phyloP scores from a whole-genome alignment of 2,113 vertebrate genomes.

The Sceloporus tristichus region DNA sequence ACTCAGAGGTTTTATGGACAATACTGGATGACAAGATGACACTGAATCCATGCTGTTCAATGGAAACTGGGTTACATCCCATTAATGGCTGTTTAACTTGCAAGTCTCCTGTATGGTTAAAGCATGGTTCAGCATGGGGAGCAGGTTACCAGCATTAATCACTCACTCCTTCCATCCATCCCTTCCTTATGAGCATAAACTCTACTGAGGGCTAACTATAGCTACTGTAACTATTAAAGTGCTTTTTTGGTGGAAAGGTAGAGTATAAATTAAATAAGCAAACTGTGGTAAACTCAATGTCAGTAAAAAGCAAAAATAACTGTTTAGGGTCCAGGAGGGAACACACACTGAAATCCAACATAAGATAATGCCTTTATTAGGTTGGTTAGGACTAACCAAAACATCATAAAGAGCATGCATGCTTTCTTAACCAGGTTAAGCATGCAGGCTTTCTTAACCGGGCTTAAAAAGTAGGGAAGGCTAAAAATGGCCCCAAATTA shows the following conservation, averaged over 20 bases:
- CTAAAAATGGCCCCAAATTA: too few relatives aligned
- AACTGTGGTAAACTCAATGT: too few relatives aligned
- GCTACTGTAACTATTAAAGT: too few relatives aligned
- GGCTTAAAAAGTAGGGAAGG: too few relatives aligned
- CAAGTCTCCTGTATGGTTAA: neutral
- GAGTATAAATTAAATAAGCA: too few relatives aligned
- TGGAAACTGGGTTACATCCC: neutral
- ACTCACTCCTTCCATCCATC: too few relatives aligned
- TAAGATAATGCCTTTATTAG: neutral
- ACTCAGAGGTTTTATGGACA: neutral
- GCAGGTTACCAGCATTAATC: neutral
- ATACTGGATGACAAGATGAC: neutral
- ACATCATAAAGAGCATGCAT: neutral
- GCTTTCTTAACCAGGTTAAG: neutral
- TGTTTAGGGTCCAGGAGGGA: too few relatives aligned
- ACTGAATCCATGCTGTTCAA: slow-evolving; percentile 7
- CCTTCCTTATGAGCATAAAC: neutral
- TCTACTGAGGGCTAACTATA: too few relatives aligned
- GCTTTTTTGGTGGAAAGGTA: too few relatives aligned
- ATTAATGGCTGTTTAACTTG: neutral
- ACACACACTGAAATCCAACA: neutral
- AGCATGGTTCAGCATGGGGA: neutral
- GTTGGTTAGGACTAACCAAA: neutral
- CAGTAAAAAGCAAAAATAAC: too few relatives aligned
- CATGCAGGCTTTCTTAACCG: too few relatives aligned